Evolutionary conservation across 1,140 invertebrate genomes (phyloP), one percentile per base, ranked within the genome.

Genomic region (Hyles vespertilio): DNA sequence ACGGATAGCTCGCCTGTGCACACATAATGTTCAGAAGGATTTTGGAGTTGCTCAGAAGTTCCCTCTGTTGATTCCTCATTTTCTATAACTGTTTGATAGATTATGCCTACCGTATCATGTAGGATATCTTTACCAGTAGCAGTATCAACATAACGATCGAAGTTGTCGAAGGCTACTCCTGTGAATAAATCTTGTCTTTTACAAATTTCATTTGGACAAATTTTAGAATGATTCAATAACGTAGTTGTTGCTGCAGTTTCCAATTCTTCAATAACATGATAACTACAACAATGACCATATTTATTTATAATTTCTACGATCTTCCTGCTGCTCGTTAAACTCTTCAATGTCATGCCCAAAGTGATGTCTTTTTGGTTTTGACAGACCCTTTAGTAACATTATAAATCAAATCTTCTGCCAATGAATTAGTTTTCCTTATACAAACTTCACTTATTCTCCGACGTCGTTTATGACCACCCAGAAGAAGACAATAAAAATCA

Each of bases 31-130:
- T n/a, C n/a, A n/a, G n/a, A n/a, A n/a, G n/a, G n/a, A n/a, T n/a
- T n/a, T n/a, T 65, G 58, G 34, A 49, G 50, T 49, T 69, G 59
- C 3, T 59, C 36, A 36, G 46, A 40, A 12, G 47, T 51, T 50
- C 36, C 36, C 7, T 36, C 36, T 62, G 12, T 47, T 5, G 7
- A 51, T 62, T 58, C 36, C 36, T 36, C 36, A 36, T 36, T 36
- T 36, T 36, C 36, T 36, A 36, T 3, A 3, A 63, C 34, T 10
- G 63, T 67, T 72, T 89, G 84, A 56, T 75, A 87, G 49, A 81
- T 83, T 9, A 90, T 89, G 5, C 87, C 86, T 3, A 90, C 85
- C 4, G 82, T 90, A 47, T 90, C 89, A 61, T 90, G 83, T 52
- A 90, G 43, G 5, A 85, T 90, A 58, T 85, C 81, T 65, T 84